Evolutionary conservation across 1,140 invertebrate species (phyloP), one percentile per base, ranked within the genome.

Genomic region (Chrysomallon squamiferum): DNA sequence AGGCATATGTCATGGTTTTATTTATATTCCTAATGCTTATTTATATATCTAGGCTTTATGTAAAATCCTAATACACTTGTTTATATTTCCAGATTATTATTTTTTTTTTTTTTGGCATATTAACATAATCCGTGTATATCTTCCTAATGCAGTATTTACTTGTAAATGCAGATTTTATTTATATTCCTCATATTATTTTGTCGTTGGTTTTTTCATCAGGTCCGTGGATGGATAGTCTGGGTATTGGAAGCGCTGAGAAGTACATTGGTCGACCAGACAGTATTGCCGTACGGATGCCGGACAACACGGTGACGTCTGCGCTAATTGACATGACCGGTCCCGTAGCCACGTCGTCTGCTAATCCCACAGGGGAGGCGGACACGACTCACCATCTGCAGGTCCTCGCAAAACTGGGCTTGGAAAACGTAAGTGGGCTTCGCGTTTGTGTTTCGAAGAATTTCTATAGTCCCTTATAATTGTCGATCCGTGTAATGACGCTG

Each of bases 371-470:
- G 15, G 77, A 79, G 58, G 77, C 72, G 0, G 77, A 79, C 56
- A 79, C 77, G 3, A 77, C 75, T 1, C 77, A 77, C 57, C 77
- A 77, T 54, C 69, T 74, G 18, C 77, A 79, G 32, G 77, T 79
- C 13, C 57, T 79, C 45, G 77, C 77, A 9, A 79, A 77, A 62
- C 75, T 79, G 15, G 75, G 77, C 1, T 25, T 72, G 11, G 66
- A 79, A 62, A 77, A 76, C 47, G 77, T 78, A 69, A 70, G 76
- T 66, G 5, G 35, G 5, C 35, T 38, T n/a, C n/a, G 35, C 35
- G 6, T 38, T 38, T 57, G n/a, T 25, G 9, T 11, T 22, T 11
- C 13, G 11, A 9, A 9, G 7, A 22, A 18, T 52, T 7, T 7
- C 11, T 7, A 52, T 9, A 9, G 7, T 18, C 25, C 49, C 9